These are phyloP conservation scores for Nineta flava DNA, from an alignment of 2,888 invertebrate species.

Conservation along the genomic window DNA sequence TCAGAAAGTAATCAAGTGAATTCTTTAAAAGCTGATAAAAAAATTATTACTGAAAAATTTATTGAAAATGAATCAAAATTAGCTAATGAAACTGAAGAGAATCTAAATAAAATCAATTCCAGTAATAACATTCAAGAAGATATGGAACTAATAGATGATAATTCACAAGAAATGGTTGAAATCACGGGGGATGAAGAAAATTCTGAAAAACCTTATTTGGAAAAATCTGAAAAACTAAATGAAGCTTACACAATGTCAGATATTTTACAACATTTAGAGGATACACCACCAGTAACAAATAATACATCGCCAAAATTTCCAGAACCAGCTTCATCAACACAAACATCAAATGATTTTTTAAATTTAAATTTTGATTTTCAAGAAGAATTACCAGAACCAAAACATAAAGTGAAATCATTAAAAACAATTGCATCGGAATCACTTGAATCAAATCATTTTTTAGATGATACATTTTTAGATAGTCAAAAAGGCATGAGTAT, in stretches of 20 bases:
- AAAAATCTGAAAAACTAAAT: background rate
- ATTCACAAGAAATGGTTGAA: background rate
- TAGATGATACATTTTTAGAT: no score
- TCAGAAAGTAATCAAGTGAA: background rate
- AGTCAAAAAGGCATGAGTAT: no score
- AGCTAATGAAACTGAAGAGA: background rate
- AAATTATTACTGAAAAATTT: background rate
- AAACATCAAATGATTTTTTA: background rate
- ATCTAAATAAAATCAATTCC: background rate
- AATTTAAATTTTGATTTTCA: background rate
- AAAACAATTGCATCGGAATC: background rate
- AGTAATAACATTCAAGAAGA: background rate
- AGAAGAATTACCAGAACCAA: background rate
- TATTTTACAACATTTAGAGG: slow-evolving; percentile 5
- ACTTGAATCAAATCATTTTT: no score
- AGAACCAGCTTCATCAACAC: background rate
- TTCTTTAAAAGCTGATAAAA: background rate
- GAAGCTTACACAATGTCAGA: slow-evolving; percentile 4
- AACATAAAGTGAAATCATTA: background rate
- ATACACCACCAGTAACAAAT: background rate
- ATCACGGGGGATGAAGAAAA: background rate
- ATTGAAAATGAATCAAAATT: background rate
- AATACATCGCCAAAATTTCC: background rate
- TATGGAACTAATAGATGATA: background rate
- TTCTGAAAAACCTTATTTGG: background rate